These are phyloP conservation scores for Aphelocoma californica DNA, from an alignment of 2,797 vertebrate genomes.

Conservation along the genomic window DNA sequence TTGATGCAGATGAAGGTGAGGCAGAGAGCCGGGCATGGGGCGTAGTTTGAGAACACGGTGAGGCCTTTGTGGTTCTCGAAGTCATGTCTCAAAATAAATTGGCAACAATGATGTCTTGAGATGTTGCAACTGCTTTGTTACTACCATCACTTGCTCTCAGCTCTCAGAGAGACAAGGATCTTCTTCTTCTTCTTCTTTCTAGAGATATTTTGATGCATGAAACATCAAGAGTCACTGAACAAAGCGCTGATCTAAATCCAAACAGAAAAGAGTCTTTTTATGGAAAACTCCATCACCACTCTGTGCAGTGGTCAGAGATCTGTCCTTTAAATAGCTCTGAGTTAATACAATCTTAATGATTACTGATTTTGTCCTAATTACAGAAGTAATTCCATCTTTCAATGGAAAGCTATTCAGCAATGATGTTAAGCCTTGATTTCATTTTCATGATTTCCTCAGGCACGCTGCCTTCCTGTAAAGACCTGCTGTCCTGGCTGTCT, in stretches of 20 bases:
- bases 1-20: background rate
- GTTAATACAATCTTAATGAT: background rate
- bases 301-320: background rate
- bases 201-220: background rate
- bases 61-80: background rate
- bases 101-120: background rate
- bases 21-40: background rate
- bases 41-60: background rate
- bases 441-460: background rate
- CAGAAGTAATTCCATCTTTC: background rate
- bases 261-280: background rate
- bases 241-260: background rate
- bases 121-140: background rate
- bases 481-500: background rate
- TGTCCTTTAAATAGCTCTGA: background rate
- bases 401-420: background rate
- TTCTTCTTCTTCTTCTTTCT: background rate
- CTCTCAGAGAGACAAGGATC: background rate
- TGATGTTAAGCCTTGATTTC: background rate
- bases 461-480: background rate
- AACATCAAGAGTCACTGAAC: background rate
- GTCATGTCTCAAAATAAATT: background rate
- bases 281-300: background rate
- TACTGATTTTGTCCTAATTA: background rate
- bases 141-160: background rate